These are phyloP conservation scores for Andrena hattorfiana DNA, from an alignment of 2,888 invertebrate species.

Conservation along the genomic window DNA sequence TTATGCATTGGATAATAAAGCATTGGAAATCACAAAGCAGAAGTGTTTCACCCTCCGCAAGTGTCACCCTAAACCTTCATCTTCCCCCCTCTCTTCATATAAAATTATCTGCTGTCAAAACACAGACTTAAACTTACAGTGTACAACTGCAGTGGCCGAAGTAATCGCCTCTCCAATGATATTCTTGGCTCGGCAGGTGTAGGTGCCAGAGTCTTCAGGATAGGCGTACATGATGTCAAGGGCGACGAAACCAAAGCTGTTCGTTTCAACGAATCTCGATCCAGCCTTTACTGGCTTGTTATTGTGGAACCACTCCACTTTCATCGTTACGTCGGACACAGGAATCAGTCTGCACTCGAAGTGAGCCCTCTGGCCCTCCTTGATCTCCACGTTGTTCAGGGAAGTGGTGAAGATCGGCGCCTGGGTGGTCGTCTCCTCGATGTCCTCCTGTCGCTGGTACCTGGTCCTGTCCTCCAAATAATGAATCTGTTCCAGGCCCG, in stretches of 20 bases:
- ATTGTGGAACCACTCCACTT: conserved; percentile 98
- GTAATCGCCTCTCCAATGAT: conserved; percentile 97
- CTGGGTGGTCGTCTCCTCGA: conserved; percentile 94
- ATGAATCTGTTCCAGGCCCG: conserved; percentile 95
- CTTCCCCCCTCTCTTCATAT: too few species aligned
- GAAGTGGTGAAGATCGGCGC: conserved; percentile 97
- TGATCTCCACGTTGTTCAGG: conserved; percentile 95
- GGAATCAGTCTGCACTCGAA: conserved; percentile 97
- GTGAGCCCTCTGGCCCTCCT: conserved; percentile 97
- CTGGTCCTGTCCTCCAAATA: conserved; percentile 94
- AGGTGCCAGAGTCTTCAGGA: conserved; percentile 98
- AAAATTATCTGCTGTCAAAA: neutral
- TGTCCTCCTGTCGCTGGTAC: conserved; percentile 90
- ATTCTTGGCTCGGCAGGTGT: conserved; percentile 97
- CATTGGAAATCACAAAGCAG: too few species aligned
- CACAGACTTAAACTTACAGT: conserved; percentile 87
- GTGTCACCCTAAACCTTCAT: too few species aligned
- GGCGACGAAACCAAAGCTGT: conserved; percentile 99
- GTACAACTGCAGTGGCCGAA: conserved; percentile 93
- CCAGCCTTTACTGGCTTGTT: conserved; percentile 96
- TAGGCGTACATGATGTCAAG: conserved; percentile 98
- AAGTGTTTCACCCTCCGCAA: too few species aligned
- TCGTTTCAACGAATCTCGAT: conserved; percentile 97
- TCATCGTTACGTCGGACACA: conserved; percentile 96
- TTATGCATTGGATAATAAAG: too few species aligned